Base-by-base conservation (phyloP, 2,797 vertebrate genomes). In the Vultur gryphus region DNA sequence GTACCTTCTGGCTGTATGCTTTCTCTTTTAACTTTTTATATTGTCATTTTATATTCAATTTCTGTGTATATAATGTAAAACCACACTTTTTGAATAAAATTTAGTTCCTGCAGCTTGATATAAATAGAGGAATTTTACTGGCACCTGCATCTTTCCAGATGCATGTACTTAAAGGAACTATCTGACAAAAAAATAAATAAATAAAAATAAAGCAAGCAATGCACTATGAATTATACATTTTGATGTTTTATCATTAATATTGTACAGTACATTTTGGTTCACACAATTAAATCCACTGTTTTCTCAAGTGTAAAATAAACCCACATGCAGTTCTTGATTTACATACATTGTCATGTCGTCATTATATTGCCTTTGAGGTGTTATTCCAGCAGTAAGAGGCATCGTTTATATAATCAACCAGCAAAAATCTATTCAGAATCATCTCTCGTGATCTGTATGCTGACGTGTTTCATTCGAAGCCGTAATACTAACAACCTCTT, bases 281-380 rank as follows among this genome's bases (percentile, higher is more conserved):
- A 99, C 98, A 99, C 98, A 98, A 96, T 99, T 99, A 99, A 99
- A 99, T 98, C 99, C 98, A 99, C 99, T 99, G 98, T 99, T 99
- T 99, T 99, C 99, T 99, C 98, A 99, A 99, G 98, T 99, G 99
- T 99, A 99, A 99, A 99, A 99, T 99, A 99, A 99, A 99, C 98
- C 99, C 99, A 99, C 99, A 99, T 98, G 98, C 99, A 99, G 99
- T 99, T 98, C 99, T 99, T 99, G 99, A 99, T 99, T 99, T 99
- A 99, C 98, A 98, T 97, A 98, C 97, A 97, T 98, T 98, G 97
- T 98, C 98, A 97, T 98, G 98, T 98, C 98, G 97, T 98, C 97
- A 96, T 98, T 99, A 96, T 98, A 97, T 96, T 95, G 97, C 98
- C 98, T 98, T 97, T 92, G 98, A 98, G 97, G 94, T 96, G 94